These are phyloP conservation scores for Pachypeltis micranthus DNA, from an alignment of 1,140 invertebrate species.

Conservation along the genomic window DNA sequence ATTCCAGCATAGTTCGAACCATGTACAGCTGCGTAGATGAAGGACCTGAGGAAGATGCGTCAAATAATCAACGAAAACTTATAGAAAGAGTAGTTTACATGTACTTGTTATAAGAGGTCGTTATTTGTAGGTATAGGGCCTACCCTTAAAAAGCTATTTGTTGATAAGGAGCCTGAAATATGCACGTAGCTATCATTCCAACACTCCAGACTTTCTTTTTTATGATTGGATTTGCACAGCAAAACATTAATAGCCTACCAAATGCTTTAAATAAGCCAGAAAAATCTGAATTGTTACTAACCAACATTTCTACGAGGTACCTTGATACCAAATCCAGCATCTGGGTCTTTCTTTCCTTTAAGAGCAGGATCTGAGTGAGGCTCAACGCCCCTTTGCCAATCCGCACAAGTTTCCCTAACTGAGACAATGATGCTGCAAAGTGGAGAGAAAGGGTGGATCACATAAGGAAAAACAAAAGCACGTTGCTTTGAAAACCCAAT, in stretches of 20 bases:
- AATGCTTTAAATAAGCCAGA: constrained; percentile 14
- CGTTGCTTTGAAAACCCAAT: not conserved
- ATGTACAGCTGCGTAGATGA: constrained; percentile 94
- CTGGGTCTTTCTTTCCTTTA: constrained; percentile 91
- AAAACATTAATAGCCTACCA: too few relatives aligned
- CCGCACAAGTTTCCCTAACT: constrained; percentile 89
- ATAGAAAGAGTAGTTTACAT: not conserved
- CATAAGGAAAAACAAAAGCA: not conserved
- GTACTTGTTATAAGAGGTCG: too few relatives aligned
- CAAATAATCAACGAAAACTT: not conserved
- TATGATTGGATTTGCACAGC: too few relatives aligned
- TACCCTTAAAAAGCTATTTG: too few relatives aligned
- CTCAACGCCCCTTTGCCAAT: constrained; percentile 88
- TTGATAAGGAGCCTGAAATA: too few relatives aligned
- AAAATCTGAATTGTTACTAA: constrained; percentile 40
- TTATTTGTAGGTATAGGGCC: too few relatives aligned
- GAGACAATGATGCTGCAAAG: constrained; percentile 76
- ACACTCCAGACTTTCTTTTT: too few relatives aligned
- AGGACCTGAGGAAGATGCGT: constrained; percentile 39
- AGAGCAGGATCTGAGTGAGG: constrained; percentile 84
- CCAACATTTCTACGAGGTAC: constrained; percentile 87
- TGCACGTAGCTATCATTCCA: too few relatives aligned
- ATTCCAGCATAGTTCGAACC: constrained; percentile 98
- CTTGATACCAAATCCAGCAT: constrained; percentile 82
- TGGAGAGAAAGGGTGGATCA: too few relatives aligned